Evolutionary conservation across 2,797 vertebrate species (phyloP), one percentile per base, ranked within the genome.

Genomic region (Gymnocypris eckloni): DNA sequence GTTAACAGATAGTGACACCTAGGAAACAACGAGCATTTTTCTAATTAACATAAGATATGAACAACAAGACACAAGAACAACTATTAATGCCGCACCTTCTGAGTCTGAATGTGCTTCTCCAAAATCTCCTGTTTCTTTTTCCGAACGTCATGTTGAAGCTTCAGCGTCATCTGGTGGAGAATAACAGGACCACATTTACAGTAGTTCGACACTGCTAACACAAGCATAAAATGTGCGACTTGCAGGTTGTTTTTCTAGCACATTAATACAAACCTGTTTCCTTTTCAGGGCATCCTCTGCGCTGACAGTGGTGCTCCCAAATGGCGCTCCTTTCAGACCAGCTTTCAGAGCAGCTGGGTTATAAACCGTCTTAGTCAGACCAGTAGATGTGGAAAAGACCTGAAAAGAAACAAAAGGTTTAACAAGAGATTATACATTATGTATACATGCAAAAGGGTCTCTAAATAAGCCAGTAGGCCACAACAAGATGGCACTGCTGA

Each of bases 51-150:
- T 43, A 59, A 78, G 4, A 18, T 15, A 77, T 79, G 39, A 28
- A 81, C 56, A 45, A 81, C 56, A 80, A 69, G 22, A 45, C n/a
- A n/a, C 2, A 20, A 76, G 13, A 9, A 18, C n/a, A 64, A 48
- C 4, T 15, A 37, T 18, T 41, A 69, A 33, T 18, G 45, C 41
- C 45, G 90, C 73, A 99, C 98, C 97, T 99, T 99, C 91, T 99
- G 98, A 54, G 98, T 97, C 94, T 99, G 98, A 85, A 99, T 99
- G 92, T 99, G 97, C 90, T 99, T 99, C 94, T 98, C 98, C 90
- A 99, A 92, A 92, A 99, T 99, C 92, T 99, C 98, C 91, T 98
- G 98, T 87, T 99, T 99, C 94, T 98, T 98, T 95, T 97, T 99
- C 86, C 97, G 95, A 37, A 99, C 97, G 85, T 99, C 98, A 90